Conservation (phyloP, 2,113 vertebrate species). For the Callipepla californica region DNA sequence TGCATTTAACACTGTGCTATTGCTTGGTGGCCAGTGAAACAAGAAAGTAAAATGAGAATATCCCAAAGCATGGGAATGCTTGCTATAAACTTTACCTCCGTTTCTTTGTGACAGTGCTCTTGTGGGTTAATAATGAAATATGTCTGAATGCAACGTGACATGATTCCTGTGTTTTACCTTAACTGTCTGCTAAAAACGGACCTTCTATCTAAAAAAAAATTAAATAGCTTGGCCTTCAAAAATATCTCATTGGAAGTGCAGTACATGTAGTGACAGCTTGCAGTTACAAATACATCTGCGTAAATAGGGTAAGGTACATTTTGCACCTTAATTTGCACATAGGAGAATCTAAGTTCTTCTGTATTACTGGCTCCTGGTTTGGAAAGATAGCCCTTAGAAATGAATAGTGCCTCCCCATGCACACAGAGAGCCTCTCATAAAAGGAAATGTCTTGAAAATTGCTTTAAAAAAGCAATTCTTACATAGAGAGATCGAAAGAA, state of each 20-base stretch:
- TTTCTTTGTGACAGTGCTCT: background rate
- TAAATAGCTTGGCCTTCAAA: background rate
- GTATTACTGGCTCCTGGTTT: background rate
- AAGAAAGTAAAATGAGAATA: background rate
- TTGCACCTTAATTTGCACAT: background rate
- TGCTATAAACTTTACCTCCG: accelerated
- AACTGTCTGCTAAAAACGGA: background rate
- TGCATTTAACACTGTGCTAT: background rate
- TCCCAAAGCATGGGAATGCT: too few relatives aligned
- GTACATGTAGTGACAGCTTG: background rate
- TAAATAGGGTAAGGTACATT: accelerated
- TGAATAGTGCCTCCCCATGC: background rate
- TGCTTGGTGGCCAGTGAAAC: background rate
- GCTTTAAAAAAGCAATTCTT: background rate
- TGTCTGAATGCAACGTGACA: background rate
- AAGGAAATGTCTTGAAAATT: background rate
- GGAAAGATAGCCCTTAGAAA: background rate
- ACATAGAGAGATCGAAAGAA: background rate
- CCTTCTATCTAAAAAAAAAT: background rate
- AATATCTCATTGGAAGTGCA: background rate
- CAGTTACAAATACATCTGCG: accelerated
- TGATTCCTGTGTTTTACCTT: background rate
- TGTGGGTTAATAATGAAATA: background rate
- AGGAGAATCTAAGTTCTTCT: background rate
- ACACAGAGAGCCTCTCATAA: background rate